Conservation (phyloP, 1,140 invertebrate species). For the Scaptomyza montana region DNA sequence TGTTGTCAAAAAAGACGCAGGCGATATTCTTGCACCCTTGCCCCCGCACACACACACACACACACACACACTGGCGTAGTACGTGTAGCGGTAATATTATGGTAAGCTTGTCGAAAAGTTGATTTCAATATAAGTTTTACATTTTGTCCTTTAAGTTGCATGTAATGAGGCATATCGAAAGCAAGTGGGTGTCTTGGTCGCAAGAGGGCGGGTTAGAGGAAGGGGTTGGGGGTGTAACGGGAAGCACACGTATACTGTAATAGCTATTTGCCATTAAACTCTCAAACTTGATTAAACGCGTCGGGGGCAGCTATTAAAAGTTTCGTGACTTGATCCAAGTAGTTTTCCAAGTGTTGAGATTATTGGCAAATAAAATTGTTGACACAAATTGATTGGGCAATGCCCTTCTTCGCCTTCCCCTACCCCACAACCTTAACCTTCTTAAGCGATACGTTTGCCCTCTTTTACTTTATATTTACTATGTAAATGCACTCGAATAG, state of each 20-base stretch:
- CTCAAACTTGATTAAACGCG: slow-evolving; percentile 50
- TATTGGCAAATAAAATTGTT: slow-evolving; percentile 10
- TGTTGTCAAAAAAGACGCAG: slow-evolving; percentile 45
- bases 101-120: slow-evolving; percentile 52
- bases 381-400: slow-evolving; percentile 15
- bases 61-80: slow-evolving; percentile 14
- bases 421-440: neutral
- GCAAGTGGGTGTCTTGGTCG: neutral
- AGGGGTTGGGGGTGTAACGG: neutral
- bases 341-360: slow-evolving; percentile 25
- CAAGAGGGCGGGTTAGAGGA: no score
- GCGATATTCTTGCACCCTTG: slow-evolving; percentile 7
- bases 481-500: neutral
- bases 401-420: neutral
- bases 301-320: slow-evolving; percentile 36
- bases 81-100: slow-evolving; percentile 17
- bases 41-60: neutral
- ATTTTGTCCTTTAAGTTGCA: slow-evolving; percentile 50
- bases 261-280: slow-evolving; percentile 46
- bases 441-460: no score
- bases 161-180: slow-evolving; percentile 39
- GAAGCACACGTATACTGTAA: slow-evolving; percentile 4
- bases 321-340: slow-evolving; percentile 38
- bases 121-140: slow-evolving; percentile 61
- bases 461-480: neutral